Conservation (phyloP, 2,888 invertebrate species). For the Sminthurides aquaticus region DNA sequence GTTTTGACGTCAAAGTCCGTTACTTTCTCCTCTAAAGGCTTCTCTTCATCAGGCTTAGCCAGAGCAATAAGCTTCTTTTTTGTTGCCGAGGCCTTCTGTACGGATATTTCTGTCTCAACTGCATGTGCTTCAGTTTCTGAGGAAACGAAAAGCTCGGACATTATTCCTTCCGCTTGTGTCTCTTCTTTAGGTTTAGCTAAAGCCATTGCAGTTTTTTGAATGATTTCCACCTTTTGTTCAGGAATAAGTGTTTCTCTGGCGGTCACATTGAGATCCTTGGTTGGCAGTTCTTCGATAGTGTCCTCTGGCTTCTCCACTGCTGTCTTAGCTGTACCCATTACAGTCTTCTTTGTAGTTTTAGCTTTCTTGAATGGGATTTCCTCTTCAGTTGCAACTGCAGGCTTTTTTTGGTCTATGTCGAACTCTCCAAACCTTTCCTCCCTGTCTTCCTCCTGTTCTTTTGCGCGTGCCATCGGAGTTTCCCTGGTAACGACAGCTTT, state of each 20-base stretch:
- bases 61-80: slow-evolving; percentile 13
- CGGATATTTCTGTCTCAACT: slow-evolving; percentile 18
- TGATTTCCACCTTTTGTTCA: slow-evolving; percentile 16
- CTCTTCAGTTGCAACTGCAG: slow-evolving; percentile 8
- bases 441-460: slow-evolving; percentile 12
- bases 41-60: slow-evolving; percentile 10
- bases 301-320: slow-evolving; percentile 13
- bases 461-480: slow-evolving; percentile 11
- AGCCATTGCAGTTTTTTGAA: slow-evolving; percentile 7
- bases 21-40: slow-evolving; percentile 44
- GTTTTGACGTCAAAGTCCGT: not conserved
- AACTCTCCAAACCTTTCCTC: slow-evolving; percentile 11
- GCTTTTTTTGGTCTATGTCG: slow-evolving; percentile 4
- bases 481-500: slow-evolving; percentile 11
- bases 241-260: slow-evolving; percentile 12
- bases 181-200: slow-evolving; percentile 16
- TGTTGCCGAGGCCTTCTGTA: slow-evolving; percentile 17
- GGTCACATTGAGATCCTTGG: not conserved
- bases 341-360: slow-evolving; percentile 1
- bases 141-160: slow-evolving; percentile 3
- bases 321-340: slow-evolving; percentile 16
- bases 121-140: slow-evolving; percentile 12
- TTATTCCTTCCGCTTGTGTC: not conserved
- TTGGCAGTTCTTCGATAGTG: not conserved
- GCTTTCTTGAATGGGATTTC: slow-evolving; percentile 13